Conservation (phyloP, 1,140 invertebrate species). For the Drosophila parabipectinata region DNA sequence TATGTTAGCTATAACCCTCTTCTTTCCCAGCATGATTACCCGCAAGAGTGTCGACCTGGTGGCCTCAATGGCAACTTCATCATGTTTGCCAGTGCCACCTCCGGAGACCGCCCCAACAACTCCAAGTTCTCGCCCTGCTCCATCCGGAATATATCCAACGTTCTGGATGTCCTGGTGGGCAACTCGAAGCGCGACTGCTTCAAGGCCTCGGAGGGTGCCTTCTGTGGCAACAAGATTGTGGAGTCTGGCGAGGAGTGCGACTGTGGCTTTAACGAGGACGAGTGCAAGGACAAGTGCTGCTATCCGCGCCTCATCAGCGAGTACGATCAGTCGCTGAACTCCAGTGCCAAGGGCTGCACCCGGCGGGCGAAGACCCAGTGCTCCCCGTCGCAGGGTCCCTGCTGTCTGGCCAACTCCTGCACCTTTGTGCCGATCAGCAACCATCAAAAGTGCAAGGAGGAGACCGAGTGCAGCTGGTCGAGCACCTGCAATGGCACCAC, state of each 20-base stretch:
- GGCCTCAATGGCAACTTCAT: constrained; percentile 96
- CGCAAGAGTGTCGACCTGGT: constrained; percentile 94
- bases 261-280: constrained; percentile 97
- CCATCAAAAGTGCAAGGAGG: constrained; percentile 90
- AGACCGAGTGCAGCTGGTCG: constrained; percentile 94
- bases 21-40: constrained; percentile 95
- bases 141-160: constrained; percentile 97
- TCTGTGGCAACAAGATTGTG: constrained; percentile 99
- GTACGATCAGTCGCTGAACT: constrained; percentile 88
- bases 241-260: constrained; percentile 99
- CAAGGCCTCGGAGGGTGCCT: constrained; percentile 94
- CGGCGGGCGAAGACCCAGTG: constrained; percentile 92
- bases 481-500: constrained; percentile 94
- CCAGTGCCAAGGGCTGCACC: constrained; percentile 91
- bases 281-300: constrained; percentile 97
- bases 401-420: constrained; percentile 93
- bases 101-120: constrained; percentile 96
- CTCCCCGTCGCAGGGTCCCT: constrained; percentile 98
- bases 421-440: constrained; percentile 89
- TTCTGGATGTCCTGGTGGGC: constrained; percentile 95
- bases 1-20: not conserved
- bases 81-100: constrained; percentile 98
- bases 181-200: constrained; percentile 98
- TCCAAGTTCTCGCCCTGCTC: constrained; percentile 97
- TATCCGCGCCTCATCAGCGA: constrained; percentile 92